Evolutionary conservation across 2,797 vertebrate species (phyloP).

Genomic region (Halcyon badia): DNA sequence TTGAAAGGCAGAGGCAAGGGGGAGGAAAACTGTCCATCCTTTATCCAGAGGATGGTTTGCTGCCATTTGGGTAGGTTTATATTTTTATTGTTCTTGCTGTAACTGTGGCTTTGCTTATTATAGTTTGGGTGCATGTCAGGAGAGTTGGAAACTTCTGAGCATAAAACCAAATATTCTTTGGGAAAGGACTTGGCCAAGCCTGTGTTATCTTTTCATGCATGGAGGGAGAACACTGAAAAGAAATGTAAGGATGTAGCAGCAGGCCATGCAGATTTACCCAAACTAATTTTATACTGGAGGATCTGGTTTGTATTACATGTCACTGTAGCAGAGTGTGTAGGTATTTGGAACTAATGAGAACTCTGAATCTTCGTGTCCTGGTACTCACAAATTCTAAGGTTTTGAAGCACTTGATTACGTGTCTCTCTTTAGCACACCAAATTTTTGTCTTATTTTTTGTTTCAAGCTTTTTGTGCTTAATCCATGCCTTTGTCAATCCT

Average conservation of each 20-base stretch:
- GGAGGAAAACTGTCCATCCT: not conserved
- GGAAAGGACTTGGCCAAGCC: not conserved
- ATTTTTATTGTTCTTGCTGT: not conserved
- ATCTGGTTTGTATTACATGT: not conserved
- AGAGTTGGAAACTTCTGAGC: not conserved
- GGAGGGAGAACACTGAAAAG: not conserved
- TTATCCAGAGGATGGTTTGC: not conserved
- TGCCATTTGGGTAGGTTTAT: not conserved
- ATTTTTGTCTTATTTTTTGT: not conserved
- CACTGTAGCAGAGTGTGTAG: fast-evolving
- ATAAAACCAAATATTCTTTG: not conserved
- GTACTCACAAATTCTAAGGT: not conserved
- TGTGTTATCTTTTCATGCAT: not conserved
- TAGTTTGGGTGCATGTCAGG: not conserved
- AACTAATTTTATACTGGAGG: not conserved
- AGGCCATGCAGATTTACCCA: not conserved
- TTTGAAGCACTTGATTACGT: not conserved
- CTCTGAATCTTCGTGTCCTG: not conserved
- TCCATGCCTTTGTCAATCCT: not conserved
- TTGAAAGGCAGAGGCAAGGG: not conserved
- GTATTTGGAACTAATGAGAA: not conserved
- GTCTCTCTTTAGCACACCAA: not conserved
- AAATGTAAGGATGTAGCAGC: not conserved
- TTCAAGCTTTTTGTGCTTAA: not conserved
- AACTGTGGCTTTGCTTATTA: not conserved